phyloP scores from a whole-genome alignment of 2,113 vertebrate genomes.

The Mus pahari region DNA sequence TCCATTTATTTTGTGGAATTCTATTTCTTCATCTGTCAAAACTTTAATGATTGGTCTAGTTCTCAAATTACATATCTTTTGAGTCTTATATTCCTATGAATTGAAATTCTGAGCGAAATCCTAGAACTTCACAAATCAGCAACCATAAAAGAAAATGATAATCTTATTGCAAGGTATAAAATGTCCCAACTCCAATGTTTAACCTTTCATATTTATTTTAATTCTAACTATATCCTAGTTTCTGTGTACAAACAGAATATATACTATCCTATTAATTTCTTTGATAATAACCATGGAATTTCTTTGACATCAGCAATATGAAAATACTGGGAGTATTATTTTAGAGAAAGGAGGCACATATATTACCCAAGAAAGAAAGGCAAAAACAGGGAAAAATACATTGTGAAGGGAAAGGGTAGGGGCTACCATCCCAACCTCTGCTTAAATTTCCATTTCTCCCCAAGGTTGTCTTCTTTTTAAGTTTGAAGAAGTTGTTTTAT shows the following conservation, averaged over 20 bases:
- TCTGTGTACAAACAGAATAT: neutral
- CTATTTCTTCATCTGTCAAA: slow-evolving; percentile 38
- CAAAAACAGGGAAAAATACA: slow-evolving; percentile 9
- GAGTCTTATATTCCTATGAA: slow-evolving; percentile 26
- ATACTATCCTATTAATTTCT: slow-evolving; percentile 22
- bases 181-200: neutral
- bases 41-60: neutral
- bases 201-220: slow-evolving; percentile 15
- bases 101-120: slow-evolving; percentile 12
- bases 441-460: slow-evolving; percentile 70
- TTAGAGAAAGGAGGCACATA: slow-evolving; percentile 49
- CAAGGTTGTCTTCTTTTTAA: slow-evolving; percentile 71
- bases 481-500: slow-evolving; percentile 70
- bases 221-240: neutral
- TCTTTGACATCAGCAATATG: slow-evolving; percentile 18
- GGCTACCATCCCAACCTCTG: slow-evolving; percentile 5
- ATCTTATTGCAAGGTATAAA: slow-evolving; percentile 33
- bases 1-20: neutral
- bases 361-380: slow-evolving; percentile 29
- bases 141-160: slow-evolving; percentile 7
- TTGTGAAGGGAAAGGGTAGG: neutral
- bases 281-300: slow-evolving; percentile 22
- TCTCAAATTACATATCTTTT: slow-evolving; percentile 36
- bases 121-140: slow-evolving; percentile 4
- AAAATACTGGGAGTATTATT: neutral